phyloP scores from a whole-genome alignment of 2,113 vertebrate genomes.

The Herpailurus yagouaroundi region DNA sequence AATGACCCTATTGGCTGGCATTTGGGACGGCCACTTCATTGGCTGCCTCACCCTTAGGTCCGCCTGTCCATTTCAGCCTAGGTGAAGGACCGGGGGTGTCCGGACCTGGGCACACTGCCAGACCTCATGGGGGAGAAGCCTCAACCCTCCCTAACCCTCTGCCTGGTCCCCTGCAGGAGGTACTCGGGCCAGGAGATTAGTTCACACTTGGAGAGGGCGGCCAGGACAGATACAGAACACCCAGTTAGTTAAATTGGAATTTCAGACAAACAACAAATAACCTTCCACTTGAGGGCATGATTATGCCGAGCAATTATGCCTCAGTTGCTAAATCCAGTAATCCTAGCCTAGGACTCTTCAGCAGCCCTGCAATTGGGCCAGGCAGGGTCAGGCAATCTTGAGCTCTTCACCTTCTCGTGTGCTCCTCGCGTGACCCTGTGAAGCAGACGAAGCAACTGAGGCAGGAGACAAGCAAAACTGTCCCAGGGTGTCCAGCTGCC shows the following conservation, averaged over 20 bases:
- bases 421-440: not conserved
- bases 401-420: not conserved
- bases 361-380: not conserved
- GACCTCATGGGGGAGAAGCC: not conserved
- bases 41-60: not conserved
- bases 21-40: not conserved
- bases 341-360: not conserved
- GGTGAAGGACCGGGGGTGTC: not conserved
- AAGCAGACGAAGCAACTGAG: not conserved
- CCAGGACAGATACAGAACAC: not conserved
- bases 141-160: not conserved
- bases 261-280: not conserved
- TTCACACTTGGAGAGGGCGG: not conserved
- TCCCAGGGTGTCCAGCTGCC: not conserved
- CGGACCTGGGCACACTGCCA: not conserved
- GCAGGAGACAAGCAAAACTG: not conserved
- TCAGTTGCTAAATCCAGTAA: not conserved
- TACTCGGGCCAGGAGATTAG: not conserved
- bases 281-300: not conserved
- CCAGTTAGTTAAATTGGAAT: not conserved
- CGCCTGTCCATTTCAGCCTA: not conserved
- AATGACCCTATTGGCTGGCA: rapidly evolving
- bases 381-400: not conserved
- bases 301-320: not conserved
- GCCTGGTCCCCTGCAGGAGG: not conserved